Conservation (phyloP, 2,888 invertebrate species). For the Andrena marginata region DNA sequence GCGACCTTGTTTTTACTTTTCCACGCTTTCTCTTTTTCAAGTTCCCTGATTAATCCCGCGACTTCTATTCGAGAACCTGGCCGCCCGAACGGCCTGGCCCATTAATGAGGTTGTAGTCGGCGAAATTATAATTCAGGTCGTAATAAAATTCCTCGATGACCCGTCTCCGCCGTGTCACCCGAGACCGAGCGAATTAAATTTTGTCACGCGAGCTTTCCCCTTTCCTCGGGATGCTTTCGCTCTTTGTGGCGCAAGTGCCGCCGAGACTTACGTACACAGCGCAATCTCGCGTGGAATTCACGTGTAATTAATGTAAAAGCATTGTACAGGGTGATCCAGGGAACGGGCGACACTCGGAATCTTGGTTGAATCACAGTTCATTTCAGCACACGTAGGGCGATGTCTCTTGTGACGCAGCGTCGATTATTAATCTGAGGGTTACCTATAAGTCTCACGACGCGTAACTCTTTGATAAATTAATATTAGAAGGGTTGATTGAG, state of each 20-base stretch:
- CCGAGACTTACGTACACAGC: background rate
- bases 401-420: too few species aligned
- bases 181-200: constrained; percentile 27
- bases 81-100: background rate
- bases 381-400: too few species aligned
- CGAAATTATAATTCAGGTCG: constrained; percentile 12
- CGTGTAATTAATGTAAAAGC: background rate
- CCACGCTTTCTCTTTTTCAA: constrained; percentile 2
- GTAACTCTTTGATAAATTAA: too few species aligned
- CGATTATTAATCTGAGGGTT: too few species aligned
- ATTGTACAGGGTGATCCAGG: background rate
- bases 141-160: constrained; percentile 15
- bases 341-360: background rate
- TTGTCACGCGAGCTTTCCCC: background rate
- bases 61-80: background rate
- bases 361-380: too few species aligned
- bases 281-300: background rate
- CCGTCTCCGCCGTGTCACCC: background rate
- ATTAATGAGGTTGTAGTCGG: constrained; percentile 29
- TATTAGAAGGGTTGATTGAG: too few species aligned
- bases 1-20: constrained; percentile 32
- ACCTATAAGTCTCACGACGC: too few species aligned
- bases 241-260: background rate
- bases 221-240: background rate
- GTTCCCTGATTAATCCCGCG: constrained; percentile 36